These are phyloP conservation scores for Rhizomys pruinosus DNA, from an alignment of 2,113 vertebrate genomes.

Conservation along the genomic window DNA sequence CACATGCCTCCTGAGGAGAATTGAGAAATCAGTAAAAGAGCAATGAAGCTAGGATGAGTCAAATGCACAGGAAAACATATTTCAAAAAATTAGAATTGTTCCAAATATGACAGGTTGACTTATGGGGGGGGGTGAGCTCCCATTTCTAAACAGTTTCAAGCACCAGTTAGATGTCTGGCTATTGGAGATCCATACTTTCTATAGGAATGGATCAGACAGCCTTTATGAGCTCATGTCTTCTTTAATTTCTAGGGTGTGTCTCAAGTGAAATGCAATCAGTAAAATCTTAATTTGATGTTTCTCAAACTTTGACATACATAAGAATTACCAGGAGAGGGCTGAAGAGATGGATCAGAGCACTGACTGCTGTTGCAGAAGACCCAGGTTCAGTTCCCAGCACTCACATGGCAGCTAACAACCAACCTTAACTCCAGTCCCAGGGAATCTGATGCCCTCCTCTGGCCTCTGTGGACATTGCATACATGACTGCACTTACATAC, in stretches of 20 bases:
- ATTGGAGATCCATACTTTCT: background rate
- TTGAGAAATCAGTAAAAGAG: background rate
- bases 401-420: no score
- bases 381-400: no score
- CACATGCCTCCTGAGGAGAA: background rate
- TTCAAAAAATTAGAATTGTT: constrained; percentile 17
- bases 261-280: constrained; percentile 4
- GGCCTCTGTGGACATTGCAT: no score
- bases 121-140: background rate
- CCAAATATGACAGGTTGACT: background rate
- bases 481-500: no score
- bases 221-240: constrained; percentile 26
- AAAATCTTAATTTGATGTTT: background rate
- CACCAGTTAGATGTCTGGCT: background rate
- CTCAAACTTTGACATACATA: background rate
- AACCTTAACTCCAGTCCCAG: no score
- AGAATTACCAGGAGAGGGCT: background rate
- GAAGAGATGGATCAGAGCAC: no score
- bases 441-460: no score
- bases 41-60: background rate
- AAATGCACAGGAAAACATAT: background rate
- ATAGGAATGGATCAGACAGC: background rate
- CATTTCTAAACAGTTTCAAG: background rate
- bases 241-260: background rate
- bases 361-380: no score